Evolutionary conservation across 2,888 invertebrate species (phyloP), one percentile per base, ranked within the genome.

Genomic region (Crematogaster levior): DNA sequence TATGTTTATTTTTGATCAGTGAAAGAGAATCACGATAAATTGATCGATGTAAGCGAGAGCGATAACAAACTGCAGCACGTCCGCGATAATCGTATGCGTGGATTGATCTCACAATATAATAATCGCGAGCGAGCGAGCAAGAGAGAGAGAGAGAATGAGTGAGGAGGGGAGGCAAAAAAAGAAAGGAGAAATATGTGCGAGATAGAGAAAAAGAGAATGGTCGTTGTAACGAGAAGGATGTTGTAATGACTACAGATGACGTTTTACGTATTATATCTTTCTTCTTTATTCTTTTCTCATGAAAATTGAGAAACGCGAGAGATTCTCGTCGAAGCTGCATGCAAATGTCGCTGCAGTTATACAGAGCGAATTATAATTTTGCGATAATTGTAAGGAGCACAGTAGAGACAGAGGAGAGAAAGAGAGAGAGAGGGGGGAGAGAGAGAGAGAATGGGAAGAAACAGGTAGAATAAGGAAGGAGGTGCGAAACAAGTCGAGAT

Each of bases 101-200:
- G 74, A 82, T 85, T 88, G 88, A 88, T 88, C 88, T 88, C 88
- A 88, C 88, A 83, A 86, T 84, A 34, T 87, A 66, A 56, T 88
- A 82, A 85, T 85, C 37, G 56, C 18, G 21, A 73, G 53, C 61
- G 51, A 56, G 53, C 27, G 51, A 77, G 46, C 18, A 37, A 40
- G 74, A 68, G 27, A 77, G 53, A 66, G 61, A 56, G 48, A 34
- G 43, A 75, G 56, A 21, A n/a, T n/a, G 30, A 30, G 15, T 1
- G 40, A 43, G 40, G 34, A 53, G 60, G 43, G 30, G 75, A 43
- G 63, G 68, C 5, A 46, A 15, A 70, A 51, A 63, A 46, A 37
- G 40, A 61, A 30, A 60, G n/a, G 2, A 68, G 37, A 21, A 15
- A 56, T 27, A 34, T 40, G 63, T 21, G 63, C 40, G 56, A 77